Conservation (phyloP, 2,797 vertebrate species). For the Microcaecilia unicolor region DNA sequence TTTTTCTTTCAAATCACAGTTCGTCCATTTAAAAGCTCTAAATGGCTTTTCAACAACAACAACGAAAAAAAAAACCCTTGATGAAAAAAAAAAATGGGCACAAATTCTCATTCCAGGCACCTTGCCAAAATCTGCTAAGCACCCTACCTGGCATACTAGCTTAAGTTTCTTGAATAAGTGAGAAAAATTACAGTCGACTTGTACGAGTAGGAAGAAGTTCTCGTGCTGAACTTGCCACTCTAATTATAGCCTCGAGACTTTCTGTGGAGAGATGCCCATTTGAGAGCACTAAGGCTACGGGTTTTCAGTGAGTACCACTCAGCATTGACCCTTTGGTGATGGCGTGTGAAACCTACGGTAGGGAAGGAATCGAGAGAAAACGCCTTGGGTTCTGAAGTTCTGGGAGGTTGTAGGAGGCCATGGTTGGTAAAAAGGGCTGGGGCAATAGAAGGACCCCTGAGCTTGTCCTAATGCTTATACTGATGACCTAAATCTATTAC, state of each 20-base stretch:
- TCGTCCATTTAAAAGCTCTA: conserved; percentile 11
- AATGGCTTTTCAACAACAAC: conserved; percentile 31
- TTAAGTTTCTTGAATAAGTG: conserved; percentile 58
- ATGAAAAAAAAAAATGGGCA: conserved; percentile 49
- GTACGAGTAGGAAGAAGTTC: conserved; percentile 54
- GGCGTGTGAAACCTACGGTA: no score
- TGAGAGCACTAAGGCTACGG: conserved; percentile 43
- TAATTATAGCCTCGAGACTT: conserved; percentile 42
- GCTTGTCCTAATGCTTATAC: no score
- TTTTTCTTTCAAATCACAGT: no score
- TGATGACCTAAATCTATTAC: no score
- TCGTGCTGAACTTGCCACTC: conserved; percentile 48
- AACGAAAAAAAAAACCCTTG: conserved; percentile 21
- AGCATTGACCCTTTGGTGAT: conserved; percentile 19
- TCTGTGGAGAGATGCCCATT: conserved; percentile 41
- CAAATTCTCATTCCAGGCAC: conserved; percentile 62
- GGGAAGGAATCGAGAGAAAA: no score
- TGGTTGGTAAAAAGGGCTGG: no score
- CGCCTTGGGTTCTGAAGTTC: no score
- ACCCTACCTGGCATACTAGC: conserved; percentile 69
- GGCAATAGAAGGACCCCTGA: no score
- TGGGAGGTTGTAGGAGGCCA: no score
- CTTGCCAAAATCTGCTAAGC: conserved; percentile 66
- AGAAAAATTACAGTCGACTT: conserved; percentile 49
- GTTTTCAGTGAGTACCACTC: conserved; percentile 41